A percentile compares a stretch with the other conserved stretches of the same genome.
Conservation (phyloP, 1,140 invertebrate genomes). For the Dendroctonus ponderosae region DNA sequence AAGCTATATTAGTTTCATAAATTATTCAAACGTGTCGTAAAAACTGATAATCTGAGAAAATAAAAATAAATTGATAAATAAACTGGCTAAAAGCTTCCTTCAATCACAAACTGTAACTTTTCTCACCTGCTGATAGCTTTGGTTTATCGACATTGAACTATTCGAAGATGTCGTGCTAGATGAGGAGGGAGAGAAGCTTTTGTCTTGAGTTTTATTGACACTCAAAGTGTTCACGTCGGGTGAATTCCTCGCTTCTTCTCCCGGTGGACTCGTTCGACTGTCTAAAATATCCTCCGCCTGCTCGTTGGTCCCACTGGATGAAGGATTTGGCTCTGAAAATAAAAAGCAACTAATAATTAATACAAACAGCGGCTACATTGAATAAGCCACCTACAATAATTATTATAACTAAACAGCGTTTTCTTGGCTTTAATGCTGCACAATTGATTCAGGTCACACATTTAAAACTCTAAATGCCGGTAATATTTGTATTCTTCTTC, state of each 20-base stretch:
- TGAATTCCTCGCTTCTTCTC: constrained; percentile 55
- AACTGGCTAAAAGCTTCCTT: background rate
- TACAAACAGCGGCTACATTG: background rate
- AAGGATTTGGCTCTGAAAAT: constrained; percentile 1
- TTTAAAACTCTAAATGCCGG: too few relatives aligned
- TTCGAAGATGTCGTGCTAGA: constrained; percentile 56
- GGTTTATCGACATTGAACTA: constrained; percentile 53
- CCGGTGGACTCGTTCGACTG: constrained; percentile 54
- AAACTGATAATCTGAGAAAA: too few relatives aligned
- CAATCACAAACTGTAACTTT: constrained; percentile 29
- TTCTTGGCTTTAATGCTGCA: too few relatives aligned
- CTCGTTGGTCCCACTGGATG: constrained; percentile 26
- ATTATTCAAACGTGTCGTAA: too few relatives aligned
- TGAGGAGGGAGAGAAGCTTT: constrained; percentile 58
- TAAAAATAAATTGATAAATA: too few relatives aligned
- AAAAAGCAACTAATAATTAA: background rate
- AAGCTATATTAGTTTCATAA: too few relatives aligned
- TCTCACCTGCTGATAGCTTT: constrained; percentile 60
- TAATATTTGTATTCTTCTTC: too few relatives aligned
- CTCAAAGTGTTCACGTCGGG: constrained; percentile 40
- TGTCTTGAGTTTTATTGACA: constrained; percentile 43
- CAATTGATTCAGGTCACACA: too few relatives aligned
- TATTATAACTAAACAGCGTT: too few relatives aligned
- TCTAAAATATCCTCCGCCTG: constrained; percentile 39
- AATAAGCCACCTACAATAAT: too few relatives aligned